Evolutionary conservation across 2,888 invertebrate genomes (phyloP).

Genomic region (Scelioninae gen. 1): DNA sequence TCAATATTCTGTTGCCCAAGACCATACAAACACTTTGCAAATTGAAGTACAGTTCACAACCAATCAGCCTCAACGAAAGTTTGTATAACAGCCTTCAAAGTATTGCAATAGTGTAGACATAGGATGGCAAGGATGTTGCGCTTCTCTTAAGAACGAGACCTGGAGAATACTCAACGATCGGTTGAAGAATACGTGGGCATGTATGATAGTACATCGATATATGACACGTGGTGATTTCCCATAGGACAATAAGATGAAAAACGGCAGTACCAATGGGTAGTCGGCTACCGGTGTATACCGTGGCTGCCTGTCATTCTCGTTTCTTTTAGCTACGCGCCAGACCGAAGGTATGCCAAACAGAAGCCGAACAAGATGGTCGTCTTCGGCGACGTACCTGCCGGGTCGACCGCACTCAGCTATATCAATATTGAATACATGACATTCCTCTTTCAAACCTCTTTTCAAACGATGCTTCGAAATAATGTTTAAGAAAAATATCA

Average conservation of each 20-base stretch:
- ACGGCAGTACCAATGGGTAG: constrained; percentile 56
- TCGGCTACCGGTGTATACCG: constrained; percentile 64
- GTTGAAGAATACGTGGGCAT: constrained; percentile 39
- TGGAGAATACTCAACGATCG: no score
- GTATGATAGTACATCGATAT: constrained; percentile 49
- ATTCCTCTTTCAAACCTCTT: constrained; percentile 79
- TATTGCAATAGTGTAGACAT: no score
- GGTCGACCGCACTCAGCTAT: constrained; percentile 84
- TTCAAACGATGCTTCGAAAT: constrained; percentile 62
- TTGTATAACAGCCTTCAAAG: no score
- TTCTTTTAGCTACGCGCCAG: constrained; percentile 56
- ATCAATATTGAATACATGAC: constrained; percentile 84
- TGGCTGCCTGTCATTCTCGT: constrained; percentile 54
- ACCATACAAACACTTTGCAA: no score
- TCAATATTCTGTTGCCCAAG: no score
- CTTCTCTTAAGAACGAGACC: neutral
- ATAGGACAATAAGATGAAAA: constrained; percentile 23
- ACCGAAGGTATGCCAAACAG: constrained; percentile 82
- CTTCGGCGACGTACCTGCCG: constrained; percentile 76
- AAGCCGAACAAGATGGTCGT: constrained; percentile 80
- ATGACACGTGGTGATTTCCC: constrained; percentile 55
- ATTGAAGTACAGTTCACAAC: no score
- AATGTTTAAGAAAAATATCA: constrained; percentile 67
- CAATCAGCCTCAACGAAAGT: no score
- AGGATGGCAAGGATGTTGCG: no score